Evolutionary conservation across 64 coral and sea anemone species (phyloP).

Genomic region (Acropora yongei): DNA sequence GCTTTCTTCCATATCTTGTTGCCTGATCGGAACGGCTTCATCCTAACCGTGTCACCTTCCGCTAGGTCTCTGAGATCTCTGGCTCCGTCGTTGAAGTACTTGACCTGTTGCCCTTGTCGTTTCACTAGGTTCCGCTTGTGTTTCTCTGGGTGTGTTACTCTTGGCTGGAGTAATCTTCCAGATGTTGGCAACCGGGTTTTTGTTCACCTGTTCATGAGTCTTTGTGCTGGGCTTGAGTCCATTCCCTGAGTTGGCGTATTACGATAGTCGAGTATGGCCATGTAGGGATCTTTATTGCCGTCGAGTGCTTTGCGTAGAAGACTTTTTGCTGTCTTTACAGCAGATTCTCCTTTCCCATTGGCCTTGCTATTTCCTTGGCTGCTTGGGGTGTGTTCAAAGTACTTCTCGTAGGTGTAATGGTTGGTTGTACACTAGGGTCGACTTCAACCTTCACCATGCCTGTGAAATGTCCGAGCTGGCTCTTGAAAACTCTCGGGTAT

Average conservation of each 20-base stretch:
- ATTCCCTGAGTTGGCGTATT: neutral
- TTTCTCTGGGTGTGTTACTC: neutral
- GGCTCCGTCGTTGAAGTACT: neutral
- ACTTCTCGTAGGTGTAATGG: neutral
- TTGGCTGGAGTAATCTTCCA: neutral
- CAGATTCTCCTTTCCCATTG: no score
- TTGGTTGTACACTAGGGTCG: neutral
- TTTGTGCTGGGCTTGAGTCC: neutral
- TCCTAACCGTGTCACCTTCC: slow-evolving; percentile 22
- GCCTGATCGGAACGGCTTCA: slow-evolving; percentile 21
- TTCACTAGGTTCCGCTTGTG: neutral
- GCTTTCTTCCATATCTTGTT: slow-evolving; percentile 43
- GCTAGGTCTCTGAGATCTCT: slow-evolving; percentile 3
- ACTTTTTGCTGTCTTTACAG: no score
- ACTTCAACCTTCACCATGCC: neutral
- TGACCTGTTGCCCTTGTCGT: neutral
- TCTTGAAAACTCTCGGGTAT: slow-evolving; percentile 6
- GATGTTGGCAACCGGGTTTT: neutral
- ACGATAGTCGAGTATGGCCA: no score
- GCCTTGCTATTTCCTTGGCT: no score
- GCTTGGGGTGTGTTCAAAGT: neutral
- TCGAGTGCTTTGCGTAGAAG: no score
- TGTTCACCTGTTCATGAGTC: neutral
- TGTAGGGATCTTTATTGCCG: no score
- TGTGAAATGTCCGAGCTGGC: neutral